These are phyloP conservation scores for Morone chrysops DNA, from an alignment of 2,113 vertebrate genomes.

Conservation along the genomic window DNA sequence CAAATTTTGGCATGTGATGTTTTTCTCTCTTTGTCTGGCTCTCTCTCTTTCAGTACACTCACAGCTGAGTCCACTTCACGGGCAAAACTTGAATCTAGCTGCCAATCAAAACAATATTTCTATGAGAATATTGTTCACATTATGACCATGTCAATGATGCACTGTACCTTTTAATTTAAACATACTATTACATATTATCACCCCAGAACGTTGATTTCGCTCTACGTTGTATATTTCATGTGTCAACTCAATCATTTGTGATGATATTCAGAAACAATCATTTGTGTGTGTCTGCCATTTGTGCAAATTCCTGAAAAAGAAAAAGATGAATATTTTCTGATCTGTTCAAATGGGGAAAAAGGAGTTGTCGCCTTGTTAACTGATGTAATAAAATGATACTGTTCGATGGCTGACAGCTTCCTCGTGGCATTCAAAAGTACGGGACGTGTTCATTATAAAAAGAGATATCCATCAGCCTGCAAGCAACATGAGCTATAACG, in stretches of 20 bases:
- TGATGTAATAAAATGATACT: conserved; percentile 77
- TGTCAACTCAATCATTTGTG: conserved; percentile 45
- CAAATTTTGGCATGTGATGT: conserved; percentile 30
- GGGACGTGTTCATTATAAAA: neutral
- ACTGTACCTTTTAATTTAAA: conserved; percentile 32
- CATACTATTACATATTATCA: neutral
- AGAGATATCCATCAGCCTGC: too few relatives aligned
- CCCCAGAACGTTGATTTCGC: conserved; percentile 24
- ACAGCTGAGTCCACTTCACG: conserved; percentile 20
- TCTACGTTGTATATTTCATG: conserved; percentile 36
- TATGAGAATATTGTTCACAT: conserved; percentile 28
- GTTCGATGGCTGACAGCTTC: conserved; percentile 31
- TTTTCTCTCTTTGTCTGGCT: conserved; percentile 13
- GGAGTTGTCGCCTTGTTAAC: conserved; percentile 68
- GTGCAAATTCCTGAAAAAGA: conserved; percentile 65
- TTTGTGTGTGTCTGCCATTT: conserved; percentile 58
- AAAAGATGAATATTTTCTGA: conserved; percentile 77
- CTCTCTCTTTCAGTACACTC: neutral
- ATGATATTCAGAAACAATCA: conserved; percentile 55
- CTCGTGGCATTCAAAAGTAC: neutral
- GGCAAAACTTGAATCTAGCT: conserved; percentile 57
- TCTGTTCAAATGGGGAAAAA: conserved; percentile 51
- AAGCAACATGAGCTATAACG: too few relatives aligned
- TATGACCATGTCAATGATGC: conserved; percentile 8
- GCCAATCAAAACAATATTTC: conserved; percentile 39